Percentiles rank a stretch among this genome's conserved stretches.
Evolutionary conservation across 2,113 vertebrate species (phyloP).

Genomic region (Hymenochirus boettgeri): DNA sequence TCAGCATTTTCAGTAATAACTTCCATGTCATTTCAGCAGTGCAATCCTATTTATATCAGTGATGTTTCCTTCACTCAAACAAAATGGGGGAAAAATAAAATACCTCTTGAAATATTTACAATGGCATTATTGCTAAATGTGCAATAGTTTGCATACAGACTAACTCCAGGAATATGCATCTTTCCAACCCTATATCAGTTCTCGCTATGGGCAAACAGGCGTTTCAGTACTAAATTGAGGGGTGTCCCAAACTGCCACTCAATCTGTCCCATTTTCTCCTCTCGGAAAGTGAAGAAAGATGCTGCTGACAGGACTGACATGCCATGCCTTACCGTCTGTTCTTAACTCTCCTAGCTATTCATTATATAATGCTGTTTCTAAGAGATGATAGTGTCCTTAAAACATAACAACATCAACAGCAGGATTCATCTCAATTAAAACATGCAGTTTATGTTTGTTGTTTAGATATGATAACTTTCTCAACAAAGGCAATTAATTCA

Average conservation of each 20-base stretch:
- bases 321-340: constrained; percentile 47
- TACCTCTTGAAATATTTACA: no score
- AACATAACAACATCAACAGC: constrained; percentile 51
- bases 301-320: constrained; percentile 50
- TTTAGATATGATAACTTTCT: constrained; percentile 49
- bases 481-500: no score
- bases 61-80: no score
- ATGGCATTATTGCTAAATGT: no score
- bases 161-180: constrained; percentile 5
- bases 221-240: constrained; percentile 28
- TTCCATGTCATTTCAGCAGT: no score
- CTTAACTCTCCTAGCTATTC: constrained; percentile 53
- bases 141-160: neutral
- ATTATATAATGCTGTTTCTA: constrained; percentile 52
- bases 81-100: no score
- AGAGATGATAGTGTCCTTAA: constrained; percentile 48
- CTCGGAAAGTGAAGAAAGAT: constrained; percentile 44
- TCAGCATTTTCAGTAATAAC: no score
- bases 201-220: constrained; percentile 28
- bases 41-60: no score
- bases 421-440: constrained; percentile 57
- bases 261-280: constrained; percentile 30
- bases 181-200: constrained; percentile 32
- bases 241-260: constrained; percentile 20
- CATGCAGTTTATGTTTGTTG: constrained; percentile 44